These are phyloP conservation scores for Platycnemis pennipes DNA, from an alignment of 2,888 invertebrate genomes.

Conservation along the genomic window DNA sequence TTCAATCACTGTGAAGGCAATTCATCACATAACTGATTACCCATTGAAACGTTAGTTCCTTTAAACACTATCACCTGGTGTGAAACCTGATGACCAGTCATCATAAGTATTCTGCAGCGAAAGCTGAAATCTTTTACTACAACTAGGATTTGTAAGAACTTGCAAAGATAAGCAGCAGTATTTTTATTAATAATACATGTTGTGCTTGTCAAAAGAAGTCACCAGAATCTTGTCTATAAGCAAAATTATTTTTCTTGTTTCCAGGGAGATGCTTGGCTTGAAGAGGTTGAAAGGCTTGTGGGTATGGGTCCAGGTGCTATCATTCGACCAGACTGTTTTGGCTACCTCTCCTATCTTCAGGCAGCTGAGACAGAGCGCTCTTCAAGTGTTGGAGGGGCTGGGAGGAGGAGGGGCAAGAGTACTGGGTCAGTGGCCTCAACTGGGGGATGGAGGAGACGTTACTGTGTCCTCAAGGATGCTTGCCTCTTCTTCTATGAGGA, in stretches of 20 bases:
- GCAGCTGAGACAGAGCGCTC: conserved; percentile 26
- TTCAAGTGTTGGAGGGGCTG: conserved; percentile 77
- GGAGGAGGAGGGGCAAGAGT: conserved; percentile 87
- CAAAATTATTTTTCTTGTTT: conserved; percentile 68
- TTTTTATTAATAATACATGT: too few relatives aligned
- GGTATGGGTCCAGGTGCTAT: conserved; percentile 90
- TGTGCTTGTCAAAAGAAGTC: too few relatives aligned
- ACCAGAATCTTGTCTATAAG: too few relatives aligned
- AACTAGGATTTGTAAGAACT: too few relatives aligned
- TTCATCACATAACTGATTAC: too few relatives aligned
- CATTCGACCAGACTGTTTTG: conserved; percentile 93
- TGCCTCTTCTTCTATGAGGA: conserved; percentile 96
- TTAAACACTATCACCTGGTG: too few relatives aligned
- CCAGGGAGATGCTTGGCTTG: conserved; percentile 85
- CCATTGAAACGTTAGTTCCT: too few relatives aligned
- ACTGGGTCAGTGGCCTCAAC: conserved; percentile 85
- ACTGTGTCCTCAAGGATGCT: conserved; percentile 97
- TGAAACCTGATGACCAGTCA: too few relatives aligned
- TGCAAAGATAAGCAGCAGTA: too few relatives aligned
- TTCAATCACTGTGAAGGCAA: too few relatives aligned
- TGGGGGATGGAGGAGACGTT: conserved; percentile 94
- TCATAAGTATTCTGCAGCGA: too few relatives aligned
- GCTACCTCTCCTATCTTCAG: conserved; percentile 91
- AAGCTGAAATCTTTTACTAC: too few relatives aligned
- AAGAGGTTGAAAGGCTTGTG: conserved; percentile 89